A percentile compares a stretch with the other conserved stretches of the same genome.
These are phyloP conservation scores for Ciconia nigra DNA, from an alignment of 2,797 vertebrate genomes.

Conservation along the genomic window DNA sequence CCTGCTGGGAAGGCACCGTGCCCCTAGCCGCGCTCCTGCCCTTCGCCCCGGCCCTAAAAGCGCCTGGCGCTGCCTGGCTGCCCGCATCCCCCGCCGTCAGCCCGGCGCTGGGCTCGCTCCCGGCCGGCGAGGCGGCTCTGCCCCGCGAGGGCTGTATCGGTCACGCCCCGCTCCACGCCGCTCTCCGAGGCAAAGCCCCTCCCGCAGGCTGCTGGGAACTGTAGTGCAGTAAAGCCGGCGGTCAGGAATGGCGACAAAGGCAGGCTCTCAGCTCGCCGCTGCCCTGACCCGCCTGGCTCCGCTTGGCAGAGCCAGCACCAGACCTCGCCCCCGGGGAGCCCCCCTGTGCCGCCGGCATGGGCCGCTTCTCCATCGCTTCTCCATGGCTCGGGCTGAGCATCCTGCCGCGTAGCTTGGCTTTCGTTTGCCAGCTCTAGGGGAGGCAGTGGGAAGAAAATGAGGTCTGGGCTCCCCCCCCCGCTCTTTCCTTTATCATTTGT, in stretches of 20 bases:
- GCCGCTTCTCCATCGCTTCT: neutral
- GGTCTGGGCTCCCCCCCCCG: neutral
- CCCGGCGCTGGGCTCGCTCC: rapidly evolving
- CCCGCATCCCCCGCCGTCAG: neutral
- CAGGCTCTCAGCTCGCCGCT: neutral
- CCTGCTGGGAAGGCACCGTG: neutral
- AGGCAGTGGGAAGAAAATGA: neutral
- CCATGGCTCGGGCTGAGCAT: neutral
- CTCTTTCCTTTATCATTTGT: neutral
- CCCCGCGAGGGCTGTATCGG: neutral
- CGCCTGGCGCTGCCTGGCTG: neutral
- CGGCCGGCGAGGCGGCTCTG: rapidly evolving
- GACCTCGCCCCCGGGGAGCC: rapidly evolving
- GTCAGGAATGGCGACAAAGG: neutral
- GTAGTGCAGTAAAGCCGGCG: neutral
- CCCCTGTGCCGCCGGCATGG: neutral
- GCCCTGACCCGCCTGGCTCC: neutral
- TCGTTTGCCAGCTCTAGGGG: neutral
- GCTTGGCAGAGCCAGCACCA: neutral
- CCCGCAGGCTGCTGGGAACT: slow-evolving; percentile 13
- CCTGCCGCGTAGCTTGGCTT: neutral
- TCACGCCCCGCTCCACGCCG: rapidly evolving
- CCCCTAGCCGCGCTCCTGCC: neutral
- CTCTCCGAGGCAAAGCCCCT: neutral
- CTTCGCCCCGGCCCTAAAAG: neutral